A percentile compares a stretch with the other conserved stretches of the same genome.
Conservation (phyloP, 1,140 invertebrate species). For the Pseudomyrmex concolor region DNA sequence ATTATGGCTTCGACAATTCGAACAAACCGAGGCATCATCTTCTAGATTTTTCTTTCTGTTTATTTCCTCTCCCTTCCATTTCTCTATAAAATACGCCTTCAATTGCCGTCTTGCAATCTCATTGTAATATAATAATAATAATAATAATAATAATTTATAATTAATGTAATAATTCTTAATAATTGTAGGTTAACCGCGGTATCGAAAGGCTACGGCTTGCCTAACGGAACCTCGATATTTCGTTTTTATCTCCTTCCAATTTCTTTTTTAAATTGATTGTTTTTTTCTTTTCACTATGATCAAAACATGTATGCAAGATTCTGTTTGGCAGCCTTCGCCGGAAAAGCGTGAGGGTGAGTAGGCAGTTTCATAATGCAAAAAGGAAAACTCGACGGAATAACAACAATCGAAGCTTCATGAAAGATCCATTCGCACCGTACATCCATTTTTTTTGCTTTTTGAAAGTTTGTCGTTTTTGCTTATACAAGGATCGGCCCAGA, state of each 20-base stretch:
- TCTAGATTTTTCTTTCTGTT: conserved; percentile 55
- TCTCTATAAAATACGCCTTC: conserved; percentile 82
- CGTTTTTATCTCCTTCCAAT: neutral
- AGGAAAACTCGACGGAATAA: conserved; percentile 73
- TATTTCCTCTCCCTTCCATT: conserved; percentile 60
- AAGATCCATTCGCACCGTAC: conserved; percentile 85
- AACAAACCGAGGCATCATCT: conserved; percentile 64
- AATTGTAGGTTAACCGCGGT: conserved; percentile 72
- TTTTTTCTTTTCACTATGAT: neutral
- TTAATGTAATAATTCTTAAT: conserved; percentile 62
- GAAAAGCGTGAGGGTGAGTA: conserved; percentile 65
- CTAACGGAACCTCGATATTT: conserved; percentile 48
- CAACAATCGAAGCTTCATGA: conserved; percentile 81
- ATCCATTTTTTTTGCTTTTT: conserved; percentile 79
- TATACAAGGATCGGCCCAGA: conserved; percentile 81
- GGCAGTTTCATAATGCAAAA: conserved; percentile 58
- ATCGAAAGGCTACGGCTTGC: conserved; percentile 67
- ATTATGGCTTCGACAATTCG: conserved; percentile 68
- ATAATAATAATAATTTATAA: conserved; percentile 66
- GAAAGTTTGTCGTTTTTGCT: conserved; percentile 82
- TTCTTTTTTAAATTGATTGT: neutral
- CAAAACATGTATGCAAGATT: conserved; percentile 19
- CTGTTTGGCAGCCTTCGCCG: conserved; percentile 40
- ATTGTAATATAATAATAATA: conserved; percentile 65
- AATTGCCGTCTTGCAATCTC: conserved; percentile 79